Percentiles rank a stretch among this genome's conserved stretches.
Conservation (phyloP, 2,797 vertebrate genomes). For the Xerus rutilus region DNA sequence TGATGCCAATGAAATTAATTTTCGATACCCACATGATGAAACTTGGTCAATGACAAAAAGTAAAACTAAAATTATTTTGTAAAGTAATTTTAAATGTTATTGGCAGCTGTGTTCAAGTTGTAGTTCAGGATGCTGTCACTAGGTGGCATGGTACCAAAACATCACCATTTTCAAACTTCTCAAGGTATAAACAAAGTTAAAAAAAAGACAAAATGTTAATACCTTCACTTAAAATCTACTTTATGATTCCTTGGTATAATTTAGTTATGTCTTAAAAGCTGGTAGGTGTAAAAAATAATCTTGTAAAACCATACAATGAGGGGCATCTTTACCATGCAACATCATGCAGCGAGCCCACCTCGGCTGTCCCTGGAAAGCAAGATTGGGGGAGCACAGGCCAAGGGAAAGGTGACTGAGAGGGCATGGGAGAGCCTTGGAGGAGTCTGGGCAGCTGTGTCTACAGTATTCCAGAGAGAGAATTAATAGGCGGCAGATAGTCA, state of each 20-base stretch:
- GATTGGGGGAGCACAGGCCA: not conserved
- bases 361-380: not conserved
- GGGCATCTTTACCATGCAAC: not conserved
- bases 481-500: no score
- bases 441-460: not conserved
- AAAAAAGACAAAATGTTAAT: not conserved
- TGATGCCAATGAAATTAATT: not conserved
- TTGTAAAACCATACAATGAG: no score
- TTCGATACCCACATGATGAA: not conserved
- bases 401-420: no score
- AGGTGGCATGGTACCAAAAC: not conserved
- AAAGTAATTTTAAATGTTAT: not conserved
- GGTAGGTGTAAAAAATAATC: no score
- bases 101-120: not conserved
- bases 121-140: not conserved
- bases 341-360: not conserved
- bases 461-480: not conserved
- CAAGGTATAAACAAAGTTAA: not conserved
- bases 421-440: rapidly evolving
- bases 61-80: not conserved
- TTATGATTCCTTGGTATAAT: not conserved
- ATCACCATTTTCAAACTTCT: not conserved
- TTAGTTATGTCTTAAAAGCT: no score
- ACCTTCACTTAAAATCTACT: not conserved
- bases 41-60: not conserved